These are phyloP conservation scores for Chanos chanos DNA, from an alignment of 2,797 vertebrate species.

Conservation along the genomic window DNA sequence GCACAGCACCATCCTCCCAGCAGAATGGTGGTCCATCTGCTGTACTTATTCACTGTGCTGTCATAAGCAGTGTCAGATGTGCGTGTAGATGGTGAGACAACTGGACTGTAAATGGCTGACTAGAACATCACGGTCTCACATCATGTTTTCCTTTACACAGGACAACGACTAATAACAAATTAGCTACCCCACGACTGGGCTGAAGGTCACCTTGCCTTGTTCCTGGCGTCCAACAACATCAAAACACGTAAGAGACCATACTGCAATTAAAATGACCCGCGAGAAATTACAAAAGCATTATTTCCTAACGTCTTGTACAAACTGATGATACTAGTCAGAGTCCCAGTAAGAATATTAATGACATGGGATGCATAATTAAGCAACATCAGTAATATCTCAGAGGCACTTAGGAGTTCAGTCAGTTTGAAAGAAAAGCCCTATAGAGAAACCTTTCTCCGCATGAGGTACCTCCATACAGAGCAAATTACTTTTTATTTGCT, in stretches of 20 bases:
- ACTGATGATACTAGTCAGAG: conserved; percentile 24
- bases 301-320: conserved; percentile 10
- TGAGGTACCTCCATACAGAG: not conserved
- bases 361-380: conserved; percentile 32
- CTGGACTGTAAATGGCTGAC: too few relatives aligned
- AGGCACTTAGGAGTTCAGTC: conserved; percentile 3
- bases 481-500: not conserved
- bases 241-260: conserved; percentile 3
- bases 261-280: conserved; percentile 29
- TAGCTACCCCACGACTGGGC: too few relatives aligned
- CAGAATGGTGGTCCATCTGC: too few relatives aligned
- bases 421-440: not conserved
- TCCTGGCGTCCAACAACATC: too few relatives aligned
- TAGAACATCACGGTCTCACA: too few relatives aligned
- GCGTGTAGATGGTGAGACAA: too few relatives aligned
- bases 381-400: conserved; percentile 13
- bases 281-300: conserved; percentile 18
- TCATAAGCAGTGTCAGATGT: too few relatives aligned
- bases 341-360: conserved; percentile 23
- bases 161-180: too few relatives aligned
- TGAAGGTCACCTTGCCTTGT: too few relatives aligned
- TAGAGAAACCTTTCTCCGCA: not conserved
- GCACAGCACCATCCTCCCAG: too few relatives aligned
- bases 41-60: too few relatives aligned
- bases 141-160: too few relatives aligned